These are phyloP conservation scores for Panurus biarmicus DNA, from an alignment of 2,113 vertebrate genomes.

Conservation along the genomic window DNA sequence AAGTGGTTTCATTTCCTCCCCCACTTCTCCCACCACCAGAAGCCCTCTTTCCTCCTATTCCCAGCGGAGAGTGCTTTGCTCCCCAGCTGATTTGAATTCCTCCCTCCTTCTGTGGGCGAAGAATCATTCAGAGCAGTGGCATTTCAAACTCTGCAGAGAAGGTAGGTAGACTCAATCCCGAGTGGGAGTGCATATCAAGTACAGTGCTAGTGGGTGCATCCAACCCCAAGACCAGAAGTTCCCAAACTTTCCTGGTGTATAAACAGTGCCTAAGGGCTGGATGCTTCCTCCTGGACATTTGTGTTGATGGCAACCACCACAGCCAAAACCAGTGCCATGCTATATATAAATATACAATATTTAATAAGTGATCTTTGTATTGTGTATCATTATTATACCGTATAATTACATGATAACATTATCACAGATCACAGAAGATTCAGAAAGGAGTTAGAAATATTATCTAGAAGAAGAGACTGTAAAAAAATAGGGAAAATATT, in stretches of 20 bases:
- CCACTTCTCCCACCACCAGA: neutral
- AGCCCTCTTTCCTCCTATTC: neutral
- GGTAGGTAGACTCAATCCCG: neutral
- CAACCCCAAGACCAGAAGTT: neutral
- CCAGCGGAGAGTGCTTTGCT: neutral
- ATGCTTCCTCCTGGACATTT: neutral
- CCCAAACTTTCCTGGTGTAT: neutral
- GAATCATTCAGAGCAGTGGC: slow-evolving; percentile 20
- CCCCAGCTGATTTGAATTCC: slow-evolving; percentile 45
- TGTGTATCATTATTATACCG: neutral
- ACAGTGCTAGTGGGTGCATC: neutral
- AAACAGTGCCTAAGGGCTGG: neutral
- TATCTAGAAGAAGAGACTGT: neutral
- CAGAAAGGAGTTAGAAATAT: neutral
- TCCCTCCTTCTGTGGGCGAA: slow-evolving; percentile 4
- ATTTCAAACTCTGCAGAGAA: slow-evolving; percentile 32
- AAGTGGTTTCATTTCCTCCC: neutral
- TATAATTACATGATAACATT: neutral
- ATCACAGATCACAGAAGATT: neutral
- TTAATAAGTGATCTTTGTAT: neutral
- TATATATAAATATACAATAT: neutral
- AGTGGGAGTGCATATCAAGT: slow-evolving; percentile 17
- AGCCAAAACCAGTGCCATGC: neutral
- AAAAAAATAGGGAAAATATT: neutral
- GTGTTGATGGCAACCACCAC: neutral